These are phyloP conservation scores for Lasioglossum villosulum DNA, from an alignment of 2,888 invertebrate genomes.

Conservation along the genomic window DNA sequence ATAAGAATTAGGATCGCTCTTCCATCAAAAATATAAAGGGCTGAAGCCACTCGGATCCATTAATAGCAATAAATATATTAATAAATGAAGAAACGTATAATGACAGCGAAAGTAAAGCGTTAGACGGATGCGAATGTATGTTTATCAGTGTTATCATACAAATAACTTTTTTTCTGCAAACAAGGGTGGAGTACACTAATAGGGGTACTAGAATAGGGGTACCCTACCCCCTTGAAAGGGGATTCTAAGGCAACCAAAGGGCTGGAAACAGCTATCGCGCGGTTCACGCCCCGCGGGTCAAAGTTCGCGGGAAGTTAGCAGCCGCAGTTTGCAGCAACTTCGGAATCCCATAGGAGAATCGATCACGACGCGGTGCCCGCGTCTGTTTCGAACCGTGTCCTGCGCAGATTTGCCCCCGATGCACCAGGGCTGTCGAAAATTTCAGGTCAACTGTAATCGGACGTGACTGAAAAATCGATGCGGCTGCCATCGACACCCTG, in stretches of 20 bases:
- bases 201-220: no score
- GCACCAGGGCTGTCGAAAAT: not conserved
- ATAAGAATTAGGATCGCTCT: no score
- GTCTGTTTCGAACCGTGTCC: not conserved
- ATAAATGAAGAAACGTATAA: no score
- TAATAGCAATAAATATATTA: no score
- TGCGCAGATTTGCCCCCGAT: constrained; percentile 6
- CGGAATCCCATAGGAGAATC: not conserved
- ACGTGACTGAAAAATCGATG: constrained; percentile 7
- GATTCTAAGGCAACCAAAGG: not conserved
- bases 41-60: no score
- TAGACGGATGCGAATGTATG: no score
- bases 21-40: no score
- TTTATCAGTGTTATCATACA: no score
- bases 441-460: not conserved
- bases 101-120: no score
- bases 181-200: no score
- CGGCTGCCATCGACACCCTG: not conserved
- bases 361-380: constrained; percentile 5
- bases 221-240: no score
- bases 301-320: constrained; percentile 19
- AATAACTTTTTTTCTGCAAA: no score
- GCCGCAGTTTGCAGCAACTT: not conserved
- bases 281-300: not conserved
- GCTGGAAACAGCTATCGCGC: constrained; percentile 5